A percentile compares a stretch with the other conserved stretches of the same genome.
Evolutionary conservation across 2,797 vertebrate genomes (phyloP).

Genomic region (Mormyrus hasselquistii): DNA sequence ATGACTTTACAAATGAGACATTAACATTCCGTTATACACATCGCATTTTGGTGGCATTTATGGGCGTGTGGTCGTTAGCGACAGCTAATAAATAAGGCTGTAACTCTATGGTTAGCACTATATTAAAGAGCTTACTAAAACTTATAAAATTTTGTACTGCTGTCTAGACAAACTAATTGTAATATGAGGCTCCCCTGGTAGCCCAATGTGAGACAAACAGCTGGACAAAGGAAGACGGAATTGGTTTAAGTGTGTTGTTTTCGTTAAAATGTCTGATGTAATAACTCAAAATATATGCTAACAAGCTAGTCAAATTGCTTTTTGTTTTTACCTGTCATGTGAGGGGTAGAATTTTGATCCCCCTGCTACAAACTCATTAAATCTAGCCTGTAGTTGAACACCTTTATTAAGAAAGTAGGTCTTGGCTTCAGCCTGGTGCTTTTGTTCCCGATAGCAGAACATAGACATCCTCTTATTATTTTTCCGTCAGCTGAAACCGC

Average conservation of each 20-base stretch:
- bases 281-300: background rate
- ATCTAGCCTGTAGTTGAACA: background rate
- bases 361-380: background rate
- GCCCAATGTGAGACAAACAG: background rate
- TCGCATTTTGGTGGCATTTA: background rate
- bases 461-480: background rate
- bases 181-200: background rate
- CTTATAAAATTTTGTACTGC: background rate
- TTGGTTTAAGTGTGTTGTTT: background rate
- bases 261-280: background rate
- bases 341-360: background rate
- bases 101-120: background rate
- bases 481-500: background rate
- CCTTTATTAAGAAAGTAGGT: background rate
- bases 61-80: background rate
- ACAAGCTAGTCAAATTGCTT: background rate
- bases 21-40: background rate
- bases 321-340: background rate
- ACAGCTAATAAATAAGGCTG: background rate
- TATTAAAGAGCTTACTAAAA: background rate
- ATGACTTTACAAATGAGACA: background rate
- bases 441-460: background rate
- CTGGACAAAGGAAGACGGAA: background rate
- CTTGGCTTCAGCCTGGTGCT: background rate
- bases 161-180: background rate